Evolutionary conservation across 2,888 invertebrate genomes (phyloP), one percentile per base, ranked within the genome.

Genomic region (Drosophila diplacantha): DNA sequence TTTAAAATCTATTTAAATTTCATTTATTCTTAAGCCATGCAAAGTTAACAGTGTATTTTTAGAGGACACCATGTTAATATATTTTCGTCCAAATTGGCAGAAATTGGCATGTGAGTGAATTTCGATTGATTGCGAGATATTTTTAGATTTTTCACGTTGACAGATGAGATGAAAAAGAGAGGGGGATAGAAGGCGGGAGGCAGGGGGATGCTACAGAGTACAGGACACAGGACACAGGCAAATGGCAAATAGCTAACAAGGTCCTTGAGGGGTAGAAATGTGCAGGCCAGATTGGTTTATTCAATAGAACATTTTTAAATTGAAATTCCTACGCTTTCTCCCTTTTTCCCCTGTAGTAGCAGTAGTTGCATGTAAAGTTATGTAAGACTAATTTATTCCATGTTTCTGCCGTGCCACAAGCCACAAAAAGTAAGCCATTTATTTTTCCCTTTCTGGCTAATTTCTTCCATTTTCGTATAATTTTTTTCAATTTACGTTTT

Each of bases 81-180:
- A 20, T 55, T 63, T 53, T 16, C 16, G 62, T 46, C 58, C 53
- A 72, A 72, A 44, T 62, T 50, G 49, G 16, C 49, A 43, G 50
- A 39, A 67, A 67, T 72, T 72, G 67, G 62, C 61, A 69, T 69
- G 37, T 63, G 71, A 72, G 54, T 55, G 74, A 67, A 71, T 72
- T 74, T 62, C 66, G 57, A 60, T 72, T 72, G 71, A 72, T 72
- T 72, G 74, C 58, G 39, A 54, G 59, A 34, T 38, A 57, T 64
- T 69, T 64, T 61, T 60, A 67, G 41, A 50, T 54, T 59, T 63
- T 49, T n/a, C 32, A 29, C 49, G 26, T 39, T 60, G 57, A 58
- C 55, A 55, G 50, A 50, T 61, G 59, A 44, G 34, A 39, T 58
- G 31, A 29, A n/a, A 60, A 24, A 20, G 11, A 11, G 14, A 24